Percentiles rank a stretch among this genome's conserved stretches.
Conservation (phyloP, 2,888 invertebrate genomes). For the Standfussiana lucernea region DNA sequence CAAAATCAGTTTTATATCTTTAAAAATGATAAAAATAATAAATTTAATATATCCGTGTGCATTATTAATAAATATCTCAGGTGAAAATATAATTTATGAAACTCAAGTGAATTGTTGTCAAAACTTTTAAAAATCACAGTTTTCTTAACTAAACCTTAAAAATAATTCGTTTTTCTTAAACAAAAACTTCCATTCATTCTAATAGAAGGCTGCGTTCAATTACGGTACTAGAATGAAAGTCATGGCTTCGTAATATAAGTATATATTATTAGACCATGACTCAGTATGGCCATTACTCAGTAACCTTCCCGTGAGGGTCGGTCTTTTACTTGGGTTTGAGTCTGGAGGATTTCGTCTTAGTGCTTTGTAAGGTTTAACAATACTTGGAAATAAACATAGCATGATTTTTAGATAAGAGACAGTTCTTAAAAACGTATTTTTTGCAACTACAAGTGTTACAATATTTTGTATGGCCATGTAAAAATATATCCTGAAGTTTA, state of each 20-base stretch:
- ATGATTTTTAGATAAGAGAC: background rate
- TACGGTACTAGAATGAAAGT: constrained; percentile 53
- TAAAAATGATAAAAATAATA: too few relatives aligned
- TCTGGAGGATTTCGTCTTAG: constrained; percentile 9
- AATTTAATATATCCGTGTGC: too few relatives aligned
- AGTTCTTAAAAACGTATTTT: background rate
- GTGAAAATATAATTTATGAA: background rate
- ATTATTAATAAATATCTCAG: too few relatives aligned
- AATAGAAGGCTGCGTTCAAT: constrained; percentile 44
- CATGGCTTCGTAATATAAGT: constrained; percentile 62
- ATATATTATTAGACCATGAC: constrained; percentile 62
- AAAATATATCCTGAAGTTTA: background rate
- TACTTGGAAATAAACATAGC: background rate
- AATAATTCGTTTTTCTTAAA: background rate
- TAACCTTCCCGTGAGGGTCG: background rate
- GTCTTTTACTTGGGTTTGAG: constrained; percentile 20
- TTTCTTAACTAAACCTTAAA: background rate
- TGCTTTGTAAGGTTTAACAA: background rate
- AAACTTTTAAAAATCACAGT: background rate
- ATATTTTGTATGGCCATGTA: background rate
- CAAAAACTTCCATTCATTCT: constrained; percentile 24
- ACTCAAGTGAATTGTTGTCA: too few relatives aligned
- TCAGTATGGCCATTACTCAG: constrained; percentile 50
- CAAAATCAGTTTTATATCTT: too few relatives aligned
- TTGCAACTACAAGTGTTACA: background rate